phyloP scores from a whole-genome alignment of 2,888 invertebrate genomes.

The Agrochola lychnidis region DNA sequence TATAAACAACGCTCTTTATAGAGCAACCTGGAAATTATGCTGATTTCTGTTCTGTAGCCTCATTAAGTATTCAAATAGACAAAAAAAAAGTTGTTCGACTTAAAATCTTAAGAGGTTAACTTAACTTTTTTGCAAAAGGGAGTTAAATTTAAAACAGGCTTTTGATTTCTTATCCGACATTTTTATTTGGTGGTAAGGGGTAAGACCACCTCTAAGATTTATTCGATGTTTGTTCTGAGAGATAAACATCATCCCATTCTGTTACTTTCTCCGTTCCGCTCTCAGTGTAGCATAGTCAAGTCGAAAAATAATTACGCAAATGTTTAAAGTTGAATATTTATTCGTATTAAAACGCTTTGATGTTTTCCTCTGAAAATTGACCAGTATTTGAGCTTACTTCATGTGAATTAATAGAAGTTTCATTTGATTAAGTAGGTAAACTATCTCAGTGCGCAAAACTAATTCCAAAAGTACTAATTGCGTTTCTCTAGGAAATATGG shows the following conservation, averaged over 20 bases:
- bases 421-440: background rate
- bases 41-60: too few species aligned
- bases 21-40: background rate
- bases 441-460: background rate
- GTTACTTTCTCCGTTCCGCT: background rate
- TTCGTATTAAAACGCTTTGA: conserved; percentile 28
- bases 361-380: conserved; percentile 36
- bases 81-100: too few species aligned
- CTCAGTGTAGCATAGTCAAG: background rate
- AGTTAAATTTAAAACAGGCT: too few species aligned
- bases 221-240: background rate
- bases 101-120: too few species aligned
- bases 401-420: background rate
- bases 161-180: too few species aligned
- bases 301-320: conserved; percentile 42
- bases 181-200: too few species aligned
- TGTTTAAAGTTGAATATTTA: conserved; percentile 35
- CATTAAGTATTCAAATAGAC: too few species aligned
- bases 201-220: background rate
- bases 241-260: background rate
- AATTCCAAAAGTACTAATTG: background rate
- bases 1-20: too few species aligned
- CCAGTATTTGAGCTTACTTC: conserved; percentile 17
- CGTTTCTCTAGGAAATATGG: background rate
- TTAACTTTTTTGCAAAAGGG: too few species aligned